phyloP scores from a whole-genome alignment of 2,113 vertebrate genomes.

The Dipodomys merriami region DNA sequence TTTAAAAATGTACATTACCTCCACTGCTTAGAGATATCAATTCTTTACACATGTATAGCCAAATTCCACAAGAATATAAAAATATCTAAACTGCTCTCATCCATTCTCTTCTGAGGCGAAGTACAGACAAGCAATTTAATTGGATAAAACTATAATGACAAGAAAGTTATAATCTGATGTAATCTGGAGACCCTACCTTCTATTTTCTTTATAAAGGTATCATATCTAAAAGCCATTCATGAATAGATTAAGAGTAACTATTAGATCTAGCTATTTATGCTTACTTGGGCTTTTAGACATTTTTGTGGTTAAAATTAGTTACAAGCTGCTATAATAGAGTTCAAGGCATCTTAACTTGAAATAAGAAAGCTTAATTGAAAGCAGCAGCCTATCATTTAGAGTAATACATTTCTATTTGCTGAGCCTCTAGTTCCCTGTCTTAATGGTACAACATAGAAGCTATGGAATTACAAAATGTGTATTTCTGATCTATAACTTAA shows the following conservation, averaged over 20 bases:
- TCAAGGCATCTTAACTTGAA: background rate
- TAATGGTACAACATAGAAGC: background rate
- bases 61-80: background rate
- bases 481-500: background rate
- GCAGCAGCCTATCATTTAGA: background rate
- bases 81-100: background rate
- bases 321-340: background rate
- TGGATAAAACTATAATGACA: background rate
- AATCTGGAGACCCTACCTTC: background rate
- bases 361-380: conserved; percentile 21
- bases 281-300: background rate
- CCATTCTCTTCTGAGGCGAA: background rate
- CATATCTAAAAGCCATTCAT: conserved; percentile 5
- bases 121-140: conserved; percentile 35
- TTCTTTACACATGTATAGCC: background rate
- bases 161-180: background rate
- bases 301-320: background rate
- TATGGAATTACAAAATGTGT: background rate
- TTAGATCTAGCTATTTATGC: background rate
- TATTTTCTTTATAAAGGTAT: conserved; percentile 18
- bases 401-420: background rate
- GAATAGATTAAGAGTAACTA: background rate
- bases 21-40: background rate
- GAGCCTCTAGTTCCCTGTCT: background rate
- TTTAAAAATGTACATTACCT: background rate